These are phyloP conservation scores for Leucoraja erinaceus DNA, from an alignment of 2,113 vertebrate genomes.

Conservation along the genomic window DNA sequence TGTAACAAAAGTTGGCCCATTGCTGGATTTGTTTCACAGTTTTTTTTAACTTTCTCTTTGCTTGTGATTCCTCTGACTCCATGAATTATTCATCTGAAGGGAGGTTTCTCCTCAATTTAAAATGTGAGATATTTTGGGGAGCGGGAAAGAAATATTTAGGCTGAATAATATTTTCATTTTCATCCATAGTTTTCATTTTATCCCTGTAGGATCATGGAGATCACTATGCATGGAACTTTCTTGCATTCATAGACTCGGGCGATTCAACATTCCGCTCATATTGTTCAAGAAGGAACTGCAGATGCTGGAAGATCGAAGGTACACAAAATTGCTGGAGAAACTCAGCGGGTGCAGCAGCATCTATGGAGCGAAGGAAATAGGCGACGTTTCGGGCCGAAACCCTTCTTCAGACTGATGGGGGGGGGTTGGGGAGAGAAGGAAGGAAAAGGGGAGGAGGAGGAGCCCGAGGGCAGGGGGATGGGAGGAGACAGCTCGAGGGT, in stretches of 20 bases:
- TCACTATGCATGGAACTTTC: background rate
- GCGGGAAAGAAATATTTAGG: background rate
- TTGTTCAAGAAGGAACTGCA: too few relatives aligned
- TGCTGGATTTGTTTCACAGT: background rate
- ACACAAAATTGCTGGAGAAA: too few relatives aligned
- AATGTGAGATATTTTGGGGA: background rate
- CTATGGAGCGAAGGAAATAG: too few relatives aligned
- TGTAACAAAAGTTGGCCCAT: background rate
- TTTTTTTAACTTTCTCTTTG: background rate
- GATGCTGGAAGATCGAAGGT: too few relatives aligned
- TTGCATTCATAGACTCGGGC: background rate
- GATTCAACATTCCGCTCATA: background rate
- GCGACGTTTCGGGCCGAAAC: too few relatives aligned
- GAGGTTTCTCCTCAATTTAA: background rate
- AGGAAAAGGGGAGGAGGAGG: too few relatives aligned
- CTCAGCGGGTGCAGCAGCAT: too few relatives aligned
- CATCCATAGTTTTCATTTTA: too few relatives aligned
- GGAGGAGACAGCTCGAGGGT: too few relatives aligned
- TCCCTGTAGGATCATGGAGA: background rate
- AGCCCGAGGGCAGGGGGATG: too few relatives aligned
- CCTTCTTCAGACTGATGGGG: too few relatives aligned
- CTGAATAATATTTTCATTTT: background rate
- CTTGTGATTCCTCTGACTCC: background rate
- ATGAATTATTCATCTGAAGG: background rate
- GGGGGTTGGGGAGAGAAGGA: too few relatives aligned